Percentiles rank a stretch among this genome's conserved stretches.
Conservation (phyloP, 1,140 invertebrate species). For the Drosophila malerkotliana region DNA sequence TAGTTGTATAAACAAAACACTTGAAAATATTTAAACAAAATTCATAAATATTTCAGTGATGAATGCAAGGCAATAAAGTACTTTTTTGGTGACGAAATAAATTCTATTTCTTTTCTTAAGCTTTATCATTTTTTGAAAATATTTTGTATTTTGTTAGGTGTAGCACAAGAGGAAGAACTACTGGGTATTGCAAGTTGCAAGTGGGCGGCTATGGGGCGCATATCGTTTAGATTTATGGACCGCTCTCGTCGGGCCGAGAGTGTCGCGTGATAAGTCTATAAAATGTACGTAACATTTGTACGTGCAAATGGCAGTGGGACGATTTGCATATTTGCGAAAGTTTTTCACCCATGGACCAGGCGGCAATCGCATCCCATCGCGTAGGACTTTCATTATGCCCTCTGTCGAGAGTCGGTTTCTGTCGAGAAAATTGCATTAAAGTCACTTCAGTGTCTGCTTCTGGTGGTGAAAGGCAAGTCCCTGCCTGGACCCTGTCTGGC, state of each 20-base stretch:
- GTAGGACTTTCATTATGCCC: constrained; percentile 68
- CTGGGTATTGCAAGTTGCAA: constrained; percentile 32
- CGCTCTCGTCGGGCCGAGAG: constrained; percentile 52
- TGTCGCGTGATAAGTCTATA: constrained; percentile 81
- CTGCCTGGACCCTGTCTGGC: background rate
- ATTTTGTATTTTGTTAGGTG: background rate
- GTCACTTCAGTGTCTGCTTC: constrained; percentile 18
- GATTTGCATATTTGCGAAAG: constrained; percentile 76
- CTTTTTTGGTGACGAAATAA: no score
- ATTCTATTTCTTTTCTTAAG: no score
- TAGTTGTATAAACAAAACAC: no score
- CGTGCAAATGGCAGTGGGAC: constrained; percentile 75
- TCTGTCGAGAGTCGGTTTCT: constrained; percentile 1
- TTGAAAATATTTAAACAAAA: no score
- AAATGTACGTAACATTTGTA: constrained; percentile 77
- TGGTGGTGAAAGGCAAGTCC: constrained; percentile 56
- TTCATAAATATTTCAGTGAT: no score
- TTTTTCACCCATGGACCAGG: constrained; percentile 38
- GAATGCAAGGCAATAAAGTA: no score
- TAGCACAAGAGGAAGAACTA: background rate
- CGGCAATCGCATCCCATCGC: constrained; percentile 13
- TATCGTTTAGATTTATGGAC: constrained; percentile 77
- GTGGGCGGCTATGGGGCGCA: constrained; percentile 67
- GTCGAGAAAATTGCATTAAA: constrained; percentile 34
- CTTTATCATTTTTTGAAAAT: background rate